Evolutionary conservation across 1,140 invertebrate species (phyloP), one percentile per base, ranked within the genome.

Genomic region (Drosophila pectinifera): DNA sequence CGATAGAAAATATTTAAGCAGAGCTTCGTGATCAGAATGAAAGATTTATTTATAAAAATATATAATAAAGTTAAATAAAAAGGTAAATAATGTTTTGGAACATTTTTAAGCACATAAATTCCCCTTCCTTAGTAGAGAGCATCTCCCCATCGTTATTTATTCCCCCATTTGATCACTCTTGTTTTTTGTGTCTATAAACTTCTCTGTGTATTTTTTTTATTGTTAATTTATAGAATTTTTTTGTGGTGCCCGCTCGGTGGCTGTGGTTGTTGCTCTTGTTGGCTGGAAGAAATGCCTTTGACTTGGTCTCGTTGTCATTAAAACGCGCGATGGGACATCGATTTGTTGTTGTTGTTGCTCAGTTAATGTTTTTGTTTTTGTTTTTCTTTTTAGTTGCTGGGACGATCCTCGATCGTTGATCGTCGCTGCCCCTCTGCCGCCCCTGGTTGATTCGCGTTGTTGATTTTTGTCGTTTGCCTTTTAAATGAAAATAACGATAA

Each of bases 401-500:
- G 26, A 20, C 11, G 46, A 58, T 62, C 67, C 59, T 41, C 42
- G 61, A 58, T 70, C 46, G 54, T 61, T 78, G 49, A 53, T 57
- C 41, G 36, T 22, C 59, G 36, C 43, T 16, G 22, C 43, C 38
- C 34, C 26, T 26, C 14, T 38, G 28, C 42, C 36, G 54, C 53
- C 57, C 36, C 48, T 51, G 61, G 20, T 45, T 36, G 38, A 42
- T 53, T 56, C 57, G 54, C 64, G 54, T 67, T 86, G 78, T 89
- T 88, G 76, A 89, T 84, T 89, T 88, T 84, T 83, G 84, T 88
- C 84, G 85, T 84, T 88, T 84, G 85, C 80, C 80, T 88, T 88
- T 88, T 88, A 88, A 88, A 88, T 89, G 49, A 89, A 89, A 88
- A 84, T 88, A 88, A 89, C 84, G 62, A 88, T 88, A 89, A 88